Evolutionary conservation across 2,113 vertebrate genomes (phyloP), one percentile per base, ranked within the genome.

Genomic region (Bubo blakistoni): DNA sequence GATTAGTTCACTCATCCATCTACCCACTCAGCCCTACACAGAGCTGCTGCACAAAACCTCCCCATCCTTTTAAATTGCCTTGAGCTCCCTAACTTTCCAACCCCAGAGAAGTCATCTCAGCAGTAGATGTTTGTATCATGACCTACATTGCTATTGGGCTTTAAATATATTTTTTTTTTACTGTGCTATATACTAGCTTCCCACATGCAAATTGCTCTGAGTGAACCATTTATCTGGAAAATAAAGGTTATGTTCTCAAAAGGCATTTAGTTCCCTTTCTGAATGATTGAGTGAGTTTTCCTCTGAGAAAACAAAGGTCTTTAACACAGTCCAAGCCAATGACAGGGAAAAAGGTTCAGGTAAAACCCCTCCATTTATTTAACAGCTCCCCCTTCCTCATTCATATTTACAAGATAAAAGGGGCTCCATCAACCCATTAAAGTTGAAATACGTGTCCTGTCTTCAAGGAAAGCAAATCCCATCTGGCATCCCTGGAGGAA

Each of bases 161-260:
- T 97, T 92, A 92, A 94, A 94, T 80, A 51, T 34, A 36, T 16
- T n/a, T 59, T 83, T 93, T 93, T 90, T 83, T 52, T 51, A 30
- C 81, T 81, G 67, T 90, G 94, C 84, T 83, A 38, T 97, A 77
- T 70, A 87, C 95, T 66, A 70, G 92, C 84, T 97, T 96, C 93
- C 95, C 95, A 95, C 93, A 94, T 97, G 96, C 94, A 96, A 96
- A 97, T 96, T 95, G 94, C 96, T 97, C 92, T 83, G 96, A 96
- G 89, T 93, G 94, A 97, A 92, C 96, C 95, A 97, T 97, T 97
- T 97, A 94, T 97, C 97, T 95, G 88, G 91, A 94, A 97, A 97
- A 97, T 95, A 97, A 97, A 97, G 96, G 93, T 97, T 97, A 95
- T 94, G 84, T 96, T 97, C 97, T 96, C 95, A 92, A 90, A 91